Conservation (phyloP, 2,888 invertebrate species). For the Cyrtodaria siliqua region DNA sequence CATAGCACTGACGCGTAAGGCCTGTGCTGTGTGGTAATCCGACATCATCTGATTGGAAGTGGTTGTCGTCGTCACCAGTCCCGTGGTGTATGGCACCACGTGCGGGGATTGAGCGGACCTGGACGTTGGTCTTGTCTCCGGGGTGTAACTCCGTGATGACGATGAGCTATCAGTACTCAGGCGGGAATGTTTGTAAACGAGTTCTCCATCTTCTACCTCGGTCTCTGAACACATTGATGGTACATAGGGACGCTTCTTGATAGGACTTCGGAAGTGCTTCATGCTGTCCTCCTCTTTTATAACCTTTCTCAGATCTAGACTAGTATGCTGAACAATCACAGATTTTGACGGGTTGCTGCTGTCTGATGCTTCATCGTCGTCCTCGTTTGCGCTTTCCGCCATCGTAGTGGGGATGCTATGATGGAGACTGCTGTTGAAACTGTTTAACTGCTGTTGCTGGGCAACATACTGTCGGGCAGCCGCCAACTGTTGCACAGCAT, state of each 20-base stretch:
- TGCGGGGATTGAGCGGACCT: conserved; percentile 26
- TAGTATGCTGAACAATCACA: conserved; percentile 79
- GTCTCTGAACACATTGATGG: conserved; percentile 61
- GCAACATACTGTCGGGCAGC: conserved; percentile 70
- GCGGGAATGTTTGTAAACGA: conserved; percentile 64
- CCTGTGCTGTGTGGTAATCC: conserved; percentile 49
- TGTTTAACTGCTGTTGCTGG: conserved; percentile 48
- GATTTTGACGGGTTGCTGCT: conserved; percentile 64
- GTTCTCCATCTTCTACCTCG: conserved; percentile 46
- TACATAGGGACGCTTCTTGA: conserved; percentile 84
- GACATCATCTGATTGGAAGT: conserved; percentile 46
- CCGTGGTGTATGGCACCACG: conserved; percentile 25
- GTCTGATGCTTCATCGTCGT: conserved; percentile 21
- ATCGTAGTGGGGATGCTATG: background rate
- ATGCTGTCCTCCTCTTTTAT: conserved; percentile 71
- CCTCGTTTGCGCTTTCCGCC: conserved; percentile 7
- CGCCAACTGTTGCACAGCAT: conserved; percentile 53
- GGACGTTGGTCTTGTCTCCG: conserved; percentile 44
- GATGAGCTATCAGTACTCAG: conserved; percentile 60
- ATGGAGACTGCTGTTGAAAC: conserved; percentile 5
- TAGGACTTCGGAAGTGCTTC: conserved; percentile 82
- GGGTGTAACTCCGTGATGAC: conserved; percentile 46
- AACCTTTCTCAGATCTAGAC: conserved; percentile 79
- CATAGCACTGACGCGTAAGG: conserved; percentile 11
- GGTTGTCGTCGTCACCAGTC: conserved; percentile 26